Evolutionary conservation across 1,140 invertebrate species (phyloP).

Genomic region (Drosophila eugracilis): DNA sequence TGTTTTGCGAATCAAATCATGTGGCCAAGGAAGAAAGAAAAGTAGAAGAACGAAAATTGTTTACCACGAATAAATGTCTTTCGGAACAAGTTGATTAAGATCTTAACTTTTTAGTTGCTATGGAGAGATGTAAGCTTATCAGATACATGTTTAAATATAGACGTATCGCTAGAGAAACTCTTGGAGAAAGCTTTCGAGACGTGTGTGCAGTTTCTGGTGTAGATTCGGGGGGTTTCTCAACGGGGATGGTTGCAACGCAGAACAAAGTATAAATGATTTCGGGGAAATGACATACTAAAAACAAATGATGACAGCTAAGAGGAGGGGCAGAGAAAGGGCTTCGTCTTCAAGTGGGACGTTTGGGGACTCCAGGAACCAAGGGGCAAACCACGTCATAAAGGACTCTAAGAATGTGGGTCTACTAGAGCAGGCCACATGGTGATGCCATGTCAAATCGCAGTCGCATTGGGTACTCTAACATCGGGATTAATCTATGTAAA

Average conservation of each 20-base stretch:
- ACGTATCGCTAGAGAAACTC: conserved; percentile 44
- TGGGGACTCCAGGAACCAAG: conserved; percentile 4
- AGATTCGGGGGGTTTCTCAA: conserved; percentile 9
- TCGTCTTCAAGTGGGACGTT: background rate
- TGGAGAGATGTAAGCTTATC: conserved; percentile 63
- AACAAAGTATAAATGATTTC: conserved; percentile 47
- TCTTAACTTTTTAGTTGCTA: conserved; percentile 54
- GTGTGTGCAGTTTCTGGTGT: conserved; percentile 26
- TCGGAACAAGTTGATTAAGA: conserved; percentile 57
- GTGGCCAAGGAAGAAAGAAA: conserved; percentile 67
- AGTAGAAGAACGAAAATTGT: conserved; percentile 79
- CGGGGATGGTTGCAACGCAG: conserved; percentile 11
- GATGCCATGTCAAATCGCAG: no score
- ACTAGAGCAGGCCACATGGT: no score
- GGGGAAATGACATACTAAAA: background rate
- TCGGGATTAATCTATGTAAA: background rate
- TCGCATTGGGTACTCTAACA: conserved; percentile 2
- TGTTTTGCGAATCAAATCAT: conserved; percentile 36
- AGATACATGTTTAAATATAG: conserved; percentile 47
- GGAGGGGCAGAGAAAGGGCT: conserved; percentile 21
- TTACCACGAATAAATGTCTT: conserved; percentile 69
- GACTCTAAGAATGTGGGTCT: conserved; percentile 16
- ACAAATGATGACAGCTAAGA: conserved; percentile 54
- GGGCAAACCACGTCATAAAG: conserved; percentile 30
- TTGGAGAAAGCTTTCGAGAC: conserved; percentile 43